Base-by-base conservation (phyloP, 1,140 invertebrate species). In the Ruditapes philippinarum region DNA sequence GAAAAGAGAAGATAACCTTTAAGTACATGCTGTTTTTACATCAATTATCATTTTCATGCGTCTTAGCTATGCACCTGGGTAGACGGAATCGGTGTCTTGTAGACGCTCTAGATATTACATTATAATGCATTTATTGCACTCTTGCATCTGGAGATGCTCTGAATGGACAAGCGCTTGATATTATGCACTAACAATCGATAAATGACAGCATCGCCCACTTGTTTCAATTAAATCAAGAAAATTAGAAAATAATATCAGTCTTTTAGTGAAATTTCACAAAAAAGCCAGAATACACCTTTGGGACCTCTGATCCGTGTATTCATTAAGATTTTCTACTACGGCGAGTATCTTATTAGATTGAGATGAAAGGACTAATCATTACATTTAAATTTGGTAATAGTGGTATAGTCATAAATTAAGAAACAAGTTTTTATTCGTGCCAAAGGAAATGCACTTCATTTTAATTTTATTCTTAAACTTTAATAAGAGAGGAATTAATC, bases 241-340 rank as follows among this genome's bases (percentile, higher is more conserved):
- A 84, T 84, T 65, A 70, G 82, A 84, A 73, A 73, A 84, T 84
- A 84, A 84, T 84, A 73, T 70, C 82, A 84, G 62, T 70, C 25
- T 19, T 49, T 54, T 78, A 38, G 19, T n/a, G 45, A 19, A 54
- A 78, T 14, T 78, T 28, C 28, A 78, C 45, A 49, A 78, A 78
- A 78, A 78, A 4, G 12, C 45, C 49, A 54, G 36, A 51, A 78
- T 78, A 49, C 74, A 78, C 74, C 74, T 78, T 78, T 78, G 31
- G 36, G 74, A 78, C 74, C 74, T 54, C 25, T 78, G 42, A 78
- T 22, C 45, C 12, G 42, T 1, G 42, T 31, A 25, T 45, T 54
- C 74, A 51, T 78, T 78, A 12, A 51, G 36, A 51, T 22, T 78
- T 38, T 36, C n/a, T 14, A 54, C 74, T 78, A 25, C 45, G 42